Evolutionary conservation across 1,140 invertebrate genomes (phyloP).

Genomic region (Macrocentrus cingulum): DNA sequence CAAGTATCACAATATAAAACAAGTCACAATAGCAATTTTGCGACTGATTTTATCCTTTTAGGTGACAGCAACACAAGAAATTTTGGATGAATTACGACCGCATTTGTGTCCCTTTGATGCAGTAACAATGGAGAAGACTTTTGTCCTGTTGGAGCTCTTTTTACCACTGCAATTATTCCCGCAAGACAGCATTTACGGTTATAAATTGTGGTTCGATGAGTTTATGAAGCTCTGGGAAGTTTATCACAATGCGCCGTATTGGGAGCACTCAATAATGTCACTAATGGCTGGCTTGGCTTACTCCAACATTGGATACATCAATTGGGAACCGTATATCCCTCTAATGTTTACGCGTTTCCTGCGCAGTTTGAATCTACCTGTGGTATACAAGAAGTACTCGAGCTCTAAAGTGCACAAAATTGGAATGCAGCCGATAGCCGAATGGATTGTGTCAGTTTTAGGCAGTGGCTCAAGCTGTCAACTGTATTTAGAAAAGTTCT

Average conservation of each 20-base stretch:
- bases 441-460: constrained; percentile 50
- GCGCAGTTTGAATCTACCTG: constrained; percentile 76
- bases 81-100: constrained; percentile 82
- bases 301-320: constrained; percentile 79
- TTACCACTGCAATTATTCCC: constrained; percentile 72
- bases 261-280: constrained; percentile 72
- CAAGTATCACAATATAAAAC: too few species aligned
- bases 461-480: constrained; percentile 65
- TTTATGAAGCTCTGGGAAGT: constrained; percentile 77
- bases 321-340: constrained; percentile 83
- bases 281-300: constrained; percentile 74
- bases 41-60: too few species aligned
- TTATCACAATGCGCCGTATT: constrained; percentile 70
- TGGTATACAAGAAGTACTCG: constrained; percentile 68
- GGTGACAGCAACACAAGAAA: constrained; percentile 77
- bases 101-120: constrained; percentile 71
- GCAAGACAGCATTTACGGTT: constrained; percentile 66
- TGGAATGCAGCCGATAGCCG: constrained; percentile 63
- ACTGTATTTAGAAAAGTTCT: constrained; percentile 76
- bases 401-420: constrained; percentile 55
- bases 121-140: constrained; percentile 61
- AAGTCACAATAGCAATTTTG: too few species aligned
- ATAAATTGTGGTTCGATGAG: constrained; percentile 83
- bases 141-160: constrained; percentile 73
- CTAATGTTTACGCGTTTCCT: constrained; percentile 82